Evolutionary conservation across 2,888 invertebrate species (phyloP), one percentile per base, ranked within the genome.

Genomic region (Pelosia muscerda): DNA sequence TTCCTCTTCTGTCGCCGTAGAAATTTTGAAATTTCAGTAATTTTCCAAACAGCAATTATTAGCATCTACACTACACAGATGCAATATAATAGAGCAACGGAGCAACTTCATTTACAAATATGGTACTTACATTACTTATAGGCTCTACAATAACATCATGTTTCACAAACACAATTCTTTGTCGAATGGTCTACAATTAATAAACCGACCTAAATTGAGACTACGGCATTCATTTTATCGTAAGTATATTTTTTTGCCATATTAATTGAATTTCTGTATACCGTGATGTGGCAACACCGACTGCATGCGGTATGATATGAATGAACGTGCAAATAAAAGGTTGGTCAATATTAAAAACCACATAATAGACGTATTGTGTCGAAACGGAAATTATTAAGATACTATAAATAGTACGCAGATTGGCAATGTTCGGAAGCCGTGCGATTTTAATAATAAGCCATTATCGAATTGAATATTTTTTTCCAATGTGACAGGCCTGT

Each of bases 151-250:
- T 49, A 49, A 49, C 49, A n/a, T n/a, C 9, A 1, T 59, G 59
- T 68, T 71, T 66, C 75, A 71, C 68, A 80, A 81, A 73, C 68
- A 66, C 68, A 71, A 53, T 69, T 61, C 26, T 34, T 38, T 38
- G 13, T 38, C 38, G 38, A 38, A 38, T 38, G 38, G 55, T 28
- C n/a, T 10, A 25, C 63, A 74, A 77, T 73, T 68, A 79, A 63
- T 60, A 25, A 67, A 57, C 49, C 62, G 68, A 59, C 75, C 75
- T 66, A 78, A 77, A 68, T 67, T 54, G 68, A 28, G 34, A 67
- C 42, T 15, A 72, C 72, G 68, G 68, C 76, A 71, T 76, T 81
- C 65, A 73, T 73, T 81, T 81, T 76, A 74, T 77, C 19, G 57
- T 68, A 56, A 57, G 55, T n/a, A n/a, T n/a, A n/a, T 69, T 77